These are phyloP conservation scores for Neelides sp. DNA, from an alignment of 1,140 invertebrate genomes.

Conservation along the genomic window DNA sequence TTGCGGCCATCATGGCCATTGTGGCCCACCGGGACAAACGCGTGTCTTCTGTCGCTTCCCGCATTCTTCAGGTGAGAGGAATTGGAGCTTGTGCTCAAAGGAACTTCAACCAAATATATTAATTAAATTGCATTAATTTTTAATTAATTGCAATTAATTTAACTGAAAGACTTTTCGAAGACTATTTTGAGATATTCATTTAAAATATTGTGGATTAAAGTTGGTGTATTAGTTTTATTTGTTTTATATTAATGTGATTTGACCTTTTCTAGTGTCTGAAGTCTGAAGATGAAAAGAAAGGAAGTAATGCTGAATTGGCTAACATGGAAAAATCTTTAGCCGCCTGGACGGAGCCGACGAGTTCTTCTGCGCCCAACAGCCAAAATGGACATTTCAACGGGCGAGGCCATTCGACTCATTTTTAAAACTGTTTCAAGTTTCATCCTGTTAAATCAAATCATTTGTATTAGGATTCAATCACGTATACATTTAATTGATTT, in stretches of 20 bases:
- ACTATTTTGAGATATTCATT: not conserved
- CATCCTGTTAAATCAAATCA: no score
- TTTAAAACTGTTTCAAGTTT: no score
- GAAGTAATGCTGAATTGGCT: conserved; percentile 14
- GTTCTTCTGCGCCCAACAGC: no score
- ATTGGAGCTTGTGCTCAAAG: not conserved
- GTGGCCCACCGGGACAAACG: conserved; percentile 24
- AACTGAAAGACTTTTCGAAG: not conserved
- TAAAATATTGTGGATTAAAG: not conserved
- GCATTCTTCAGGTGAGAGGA: conserved; percentile 24
- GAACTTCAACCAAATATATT: not conserved
- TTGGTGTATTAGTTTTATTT: not conserved
- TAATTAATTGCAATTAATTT: not conserved
- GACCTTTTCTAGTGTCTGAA: conserved; percentile 16
- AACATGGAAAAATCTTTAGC: conserved; percentile 21
- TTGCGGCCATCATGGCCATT: conserved; percentile 19
- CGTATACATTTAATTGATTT: no score
- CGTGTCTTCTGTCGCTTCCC: conserved; percentile 22
- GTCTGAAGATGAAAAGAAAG: conserved; percentile 21
- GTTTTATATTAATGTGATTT: not conserved
- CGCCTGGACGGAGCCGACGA: conserved; percentile 22
- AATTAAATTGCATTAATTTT: not conserved
- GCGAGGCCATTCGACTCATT: no score
- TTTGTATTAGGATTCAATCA: no score
- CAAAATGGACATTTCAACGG: no score